A percentile compares a stretch with the other conserved stretches of the same genome.
Conservation (phyloP, 2,113 vertebrate species). For the Hemicordylus capensis region DNA sequence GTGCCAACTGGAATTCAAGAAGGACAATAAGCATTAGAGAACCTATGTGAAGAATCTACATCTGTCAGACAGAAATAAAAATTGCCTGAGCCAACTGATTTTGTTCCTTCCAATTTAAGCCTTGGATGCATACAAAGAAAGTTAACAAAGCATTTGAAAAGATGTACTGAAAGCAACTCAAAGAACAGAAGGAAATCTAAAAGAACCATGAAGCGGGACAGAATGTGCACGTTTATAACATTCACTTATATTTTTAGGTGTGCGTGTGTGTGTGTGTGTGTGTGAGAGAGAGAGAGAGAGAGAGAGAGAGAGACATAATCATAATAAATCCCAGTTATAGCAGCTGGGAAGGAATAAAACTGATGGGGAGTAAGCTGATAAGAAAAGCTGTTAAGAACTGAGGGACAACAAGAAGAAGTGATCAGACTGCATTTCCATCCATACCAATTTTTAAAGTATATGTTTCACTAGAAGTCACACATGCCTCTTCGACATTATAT, state of each 20-base stretch:
- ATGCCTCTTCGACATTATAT: too few relatives aligned
- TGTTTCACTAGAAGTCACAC: not conserved
- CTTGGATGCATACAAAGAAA: not conserved
- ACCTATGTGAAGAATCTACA: conserved; percentile 30
- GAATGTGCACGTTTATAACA: not conserved
- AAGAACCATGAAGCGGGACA: not conserved
- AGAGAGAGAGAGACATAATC: too few relatives aligned
- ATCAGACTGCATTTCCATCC: not conserved
- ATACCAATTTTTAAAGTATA: not conserved
- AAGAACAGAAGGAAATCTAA: not conserved
- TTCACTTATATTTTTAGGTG: not conserved
- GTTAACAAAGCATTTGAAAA: conserved; percentile 10
- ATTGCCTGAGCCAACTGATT: not conserved
- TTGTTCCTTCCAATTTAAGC: not conserved
- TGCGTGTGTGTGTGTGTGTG: not conserved
- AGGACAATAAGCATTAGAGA: conserved; percentile 14
- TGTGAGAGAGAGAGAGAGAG: too few relatives aligned
- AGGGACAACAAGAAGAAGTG: not conserved
- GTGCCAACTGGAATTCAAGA: not conserved
- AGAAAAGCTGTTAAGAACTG: too few relatives aligned
- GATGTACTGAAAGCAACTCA: not conserved
- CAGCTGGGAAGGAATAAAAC: not conserved
- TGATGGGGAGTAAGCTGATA: not conserved
- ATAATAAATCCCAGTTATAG: not conserved
- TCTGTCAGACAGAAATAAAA: conserved; percentile 8